A percentile compares a stretch with the other conserved stretches of the same genome.
phyloP scores from a whole-genome alignment of 2,888 invertebrate genomes.

The Drosophila greeni region DNA sequence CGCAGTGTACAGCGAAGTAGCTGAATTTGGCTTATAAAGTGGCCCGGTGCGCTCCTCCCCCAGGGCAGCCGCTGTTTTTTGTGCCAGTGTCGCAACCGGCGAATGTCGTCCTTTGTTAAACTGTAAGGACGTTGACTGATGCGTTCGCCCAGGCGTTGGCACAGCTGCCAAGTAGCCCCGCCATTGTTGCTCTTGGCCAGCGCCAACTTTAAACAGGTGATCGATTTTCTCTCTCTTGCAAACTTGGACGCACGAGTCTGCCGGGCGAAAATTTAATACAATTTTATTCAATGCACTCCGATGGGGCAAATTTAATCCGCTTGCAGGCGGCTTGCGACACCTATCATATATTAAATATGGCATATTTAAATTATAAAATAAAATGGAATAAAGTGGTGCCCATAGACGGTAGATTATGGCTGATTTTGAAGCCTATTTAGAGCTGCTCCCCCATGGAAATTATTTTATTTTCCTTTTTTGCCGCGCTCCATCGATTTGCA shows the following conservation, averaged over 20 bases:
- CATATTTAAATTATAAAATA: constrained; percentile 43
- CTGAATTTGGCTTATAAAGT: constrained; percentile 65
- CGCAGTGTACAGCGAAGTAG: constrained; percentile 46
- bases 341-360: constrained; percentile 31
- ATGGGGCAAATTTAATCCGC: constrained; percentile 46
- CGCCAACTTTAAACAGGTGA: constrained; percentile 66
- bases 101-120: constrained; percentile 65
- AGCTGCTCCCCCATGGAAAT: constrained; percentile 15
- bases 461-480: constrained; percentile 1
- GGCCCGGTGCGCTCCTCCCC: constrained; percentile 47
- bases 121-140: constrained; percentile 74
- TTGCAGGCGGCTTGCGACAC: constrained; percentile 44
- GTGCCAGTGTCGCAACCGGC: constrained; percentile 46
- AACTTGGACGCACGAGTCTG: constrained; percentile 32
- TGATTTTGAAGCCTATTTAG: constrained; percentile 39
- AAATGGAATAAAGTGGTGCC: constrained; percentile 18
- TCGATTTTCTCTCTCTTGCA: constrained; percentile 57
- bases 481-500: constrained; percentile 23
- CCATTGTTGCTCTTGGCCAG: constrained; percentile 49
- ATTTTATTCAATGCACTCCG: constrained; percentile 5
- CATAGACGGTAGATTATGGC: constrained; percentile 26
- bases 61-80: constrained; percentile 2
- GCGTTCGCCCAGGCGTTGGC: constrained; percentile 66
- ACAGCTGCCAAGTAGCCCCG: constrained; percentile 62
- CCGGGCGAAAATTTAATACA: constrained; percentile 43